Conservation (phyloP, 1,140 invertebrate genomes). For the Matsumurasca onukii region DNA sequence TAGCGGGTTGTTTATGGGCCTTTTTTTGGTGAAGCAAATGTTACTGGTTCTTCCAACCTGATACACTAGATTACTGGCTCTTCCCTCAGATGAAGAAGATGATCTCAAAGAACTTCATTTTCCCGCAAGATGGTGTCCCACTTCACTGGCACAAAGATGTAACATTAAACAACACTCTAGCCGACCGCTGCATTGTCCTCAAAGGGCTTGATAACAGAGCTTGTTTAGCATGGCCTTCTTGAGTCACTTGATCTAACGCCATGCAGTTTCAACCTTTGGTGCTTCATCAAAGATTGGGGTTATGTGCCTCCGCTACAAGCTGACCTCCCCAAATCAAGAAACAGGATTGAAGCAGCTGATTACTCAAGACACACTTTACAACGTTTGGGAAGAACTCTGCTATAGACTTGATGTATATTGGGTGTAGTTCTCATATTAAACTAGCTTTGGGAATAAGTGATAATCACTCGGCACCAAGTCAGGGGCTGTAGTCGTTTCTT, state of each 20-base stretch:
- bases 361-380: not conserved
- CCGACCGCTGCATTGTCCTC: not conserved
- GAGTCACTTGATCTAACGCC: not conserved
- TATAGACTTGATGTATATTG: not conserved
- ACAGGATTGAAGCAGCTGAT: not conserved
- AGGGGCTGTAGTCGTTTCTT: no score
- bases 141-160: not conserved
- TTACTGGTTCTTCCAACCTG: not conserved
- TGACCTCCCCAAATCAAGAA: not conserved
- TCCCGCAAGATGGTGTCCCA: not conserved
- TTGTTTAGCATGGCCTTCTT: not conserved
- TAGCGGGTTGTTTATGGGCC: not conserved
- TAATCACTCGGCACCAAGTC: no score
- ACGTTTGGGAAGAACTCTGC: not conserved
- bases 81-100: not conserved
- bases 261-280: not conserved
- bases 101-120: not conserved
- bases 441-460: no score
- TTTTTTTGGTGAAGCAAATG: not conserved
- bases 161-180: not conserved
- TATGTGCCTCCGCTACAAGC: not conserved
- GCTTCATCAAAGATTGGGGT: not conserved
- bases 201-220: not conserved
- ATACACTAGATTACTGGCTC: not conserved
- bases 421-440: no score